phyloP scores from a whole-genome alignment of 2,797 vertebrate genomes.

The Meriones psammophilus region DNA sequence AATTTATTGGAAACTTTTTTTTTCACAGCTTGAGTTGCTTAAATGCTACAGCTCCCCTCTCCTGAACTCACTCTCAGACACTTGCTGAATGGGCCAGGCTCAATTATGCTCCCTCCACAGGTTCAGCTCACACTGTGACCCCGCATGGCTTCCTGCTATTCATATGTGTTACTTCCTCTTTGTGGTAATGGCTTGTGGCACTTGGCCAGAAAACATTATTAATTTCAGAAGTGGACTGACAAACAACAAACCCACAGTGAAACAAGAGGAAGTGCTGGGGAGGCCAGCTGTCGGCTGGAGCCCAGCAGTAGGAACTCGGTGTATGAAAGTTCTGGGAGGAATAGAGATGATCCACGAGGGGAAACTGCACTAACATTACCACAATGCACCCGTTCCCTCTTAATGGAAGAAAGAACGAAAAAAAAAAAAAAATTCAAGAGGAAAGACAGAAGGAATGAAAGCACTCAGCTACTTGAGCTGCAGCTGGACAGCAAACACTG shows the following conservation, averaged over 20 bases:
- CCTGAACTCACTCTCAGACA: slow-evolving; percentile 54
- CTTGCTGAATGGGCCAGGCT: slow-evolving; percentile 86
- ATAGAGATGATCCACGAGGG: slow-evolving; percentile 90
- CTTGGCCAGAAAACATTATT: slow-evolving; percentile 90
- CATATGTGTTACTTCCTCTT: slow-evolving; percentile 91
- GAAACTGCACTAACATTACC: slow-evolving; percentile 86
- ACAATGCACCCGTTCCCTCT: neutral
- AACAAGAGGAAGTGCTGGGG: slow-evolving; percentile 87
- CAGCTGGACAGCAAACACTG: slow-evolving; percentile 95
- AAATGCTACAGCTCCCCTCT: slow-evolving; percentile 53
- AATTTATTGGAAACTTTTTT: slow-evolving; percentile 80
- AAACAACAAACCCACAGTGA: slow-evolving; percentile 88
- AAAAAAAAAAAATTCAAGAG: slow-evolving; percentile 59
- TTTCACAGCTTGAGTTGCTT: slow-evolving; percentile 82
- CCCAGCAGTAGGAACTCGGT: slow-evolving; percentile 86
- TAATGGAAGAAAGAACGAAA: neutral
- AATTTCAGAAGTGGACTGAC: slow-evolving; percentile 91
- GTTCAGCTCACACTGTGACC: slow-evolving; percentile 89
- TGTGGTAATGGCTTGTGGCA: slow-evolving; percentile 91
- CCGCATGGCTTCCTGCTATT: slow-evolving; percentile 89
- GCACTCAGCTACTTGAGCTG: slow-evolving; percentile 90
- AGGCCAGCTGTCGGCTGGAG: slow-evolving; percentile 89
- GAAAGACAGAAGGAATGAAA: slow-evolving; percentile 10
- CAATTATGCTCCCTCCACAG: slow-evolving; percentile 86
- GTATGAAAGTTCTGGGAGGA: slow-evolving; percentile 86